Base-by-base conservation (phyloP, 2,888 invertebrate genomes). In the Lapara coniferarum region DNA sequence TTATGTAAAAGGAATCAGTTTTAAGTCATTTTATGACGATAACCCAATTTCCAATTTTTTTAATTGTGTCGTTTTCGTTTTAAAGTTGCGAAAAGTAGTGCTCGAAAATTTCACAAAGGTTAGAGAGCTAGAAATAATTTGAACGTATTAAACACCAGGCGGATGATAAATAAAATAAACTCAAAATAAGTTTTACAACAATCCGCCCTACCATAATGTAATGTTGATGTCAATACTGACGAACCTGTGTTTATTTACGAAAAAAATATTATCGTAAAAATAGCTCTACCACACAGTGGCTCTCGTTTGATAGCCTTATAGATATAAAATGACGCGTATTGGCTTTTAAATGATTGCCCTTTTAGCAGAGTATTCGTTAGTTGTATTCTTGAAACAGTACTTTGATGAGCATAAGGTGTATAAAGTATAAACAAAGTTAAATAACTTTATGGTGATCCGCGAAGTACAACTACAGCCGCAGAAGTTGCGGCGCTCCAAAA, bases 371-470 rank as follows among this genome's bases (percentile, higher is more conserved):
- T 13, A 63, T 46, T 63, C 13, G 12, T 7, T 19, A 49, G 46
- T 16, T 46, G 13, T 49, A 19, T 59, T 44, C 44, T 59, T 13
- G 12, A 19, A 63, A 63, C 59, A 59, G 44, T 49, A 46, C 46
- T 49, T 46, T 49, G 49, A 63, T 49, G 13, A 63, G 19, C 19
- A 16, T 59, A 16, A 63, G 19, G 49, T 46, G 63, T 19, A 46
- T 49, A 49, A 19, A 63, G 49, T 19, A 49, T 7, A 63, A 63
- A 63, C 49, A 63, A 63, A 63, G 63, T 63, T 63, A 25, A 63
- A 63, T 63, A 63, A 63, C 19, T 63, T 49, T 49, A 6, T 63
- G 49, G 19, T 14, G 19, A 12, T 49, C 13, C 63, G 63, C 63
- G 63, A 49, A 19, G 6, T 63, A 13, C 63, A 63, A 49, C 49